Base-by-base conservation (phyloP, 2,888 invertebrate species). In the Nomada lathburiana region DNA sequence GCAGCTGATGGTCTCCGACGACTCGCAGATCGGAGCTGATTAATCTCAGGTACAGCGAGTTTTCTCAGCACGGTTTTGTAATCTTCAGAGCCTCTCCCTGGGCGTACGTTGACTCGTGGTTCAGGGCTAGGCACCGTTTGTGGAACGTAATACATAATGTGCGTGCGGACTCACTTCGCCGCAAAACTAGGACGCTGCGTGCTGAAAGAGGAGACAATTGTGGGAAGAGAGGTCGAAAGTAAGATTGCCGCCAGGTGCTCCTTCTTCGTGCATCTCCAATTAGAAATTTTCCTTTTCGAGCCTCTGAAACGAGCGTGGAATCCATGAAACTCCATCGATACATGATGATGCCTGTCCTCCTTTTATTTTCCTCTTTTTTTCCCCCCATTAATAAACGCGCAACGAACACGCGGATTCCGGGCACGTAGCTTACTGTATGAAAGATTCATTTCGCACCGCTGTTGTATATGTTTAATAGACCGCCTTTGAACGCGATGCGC, bases 41-140 rank as follows among this genome's bases (percentile, higher is more conserved):
- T 71, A 79, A 69, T 80, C 72, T 79, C 71, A 71, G 79, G 84
- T 78, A 68, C 50, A 71, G 63, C n/a, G 50, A 50, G 55, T 26
- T 55, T 70, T 81, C 80, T 71, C 85, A 5, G 59, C 65, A 29
- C 20, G 57, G 64, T 84, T 84, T 84, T 76, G 84, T 77, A 84
- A 84, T 80, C 71, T 36, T 26, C 52, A 20, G 57, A 74, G 80
- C 70, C 84, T 84, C 81, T 77, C 81, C 84, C 77, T 80, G 59
- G 69, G 62, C 74, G 87, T 85, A 78, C 87, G 79, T 88, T 87
- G 87, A 87, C 86, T 86, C 84, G 72, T 80, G 81, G 86, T 88
- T 89, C 88, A 86, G 83, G 86, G 89, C 84, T 86, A 81, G 62
- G 83, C 68, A 65, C 59, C 70, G 76, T 79, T 68, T 71, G 72